Base-by-base conservation (phyloP, 1,140 invertebrate species). In the Heliconius nattereri region DNA sequence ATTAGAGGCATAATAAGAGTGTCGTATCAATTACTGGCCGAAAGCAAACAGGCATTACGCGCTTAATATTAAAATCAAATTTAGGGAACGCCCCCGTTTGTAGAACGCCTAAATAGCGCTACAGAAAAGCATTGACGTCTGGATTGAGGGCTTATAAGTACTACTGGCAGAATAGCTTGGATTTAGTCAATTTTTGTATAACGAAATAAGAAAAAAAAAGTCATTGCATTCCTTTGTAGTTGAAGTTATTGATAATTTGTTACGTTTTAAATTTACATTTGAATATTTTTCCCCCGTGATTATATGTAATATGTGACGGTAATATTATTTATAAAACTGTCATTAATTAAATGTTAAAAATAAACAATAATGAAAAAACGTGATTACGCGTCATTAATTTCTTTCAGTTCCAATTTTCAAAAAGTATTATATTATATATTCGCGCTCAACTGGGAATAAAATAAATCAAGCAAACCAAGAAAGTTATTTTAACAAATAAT, bases 41-140 rank as follows among this genome's bases (percentile, higher is more conserved):
- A 85, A 87, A 87, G 89, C 89, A 89, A 91, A 91, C 88, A 87
- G 87, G 87, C 80, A 91, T 92, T 93, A 93, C 83, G 86, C 85
- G 90, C 85, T 93, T 87, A 89, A 90, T 93, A 93, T 93, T 93
- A 93, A 93, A 93, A 93, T 91, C 90, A 87, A 91, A 92, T 93
- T 93, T 91, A 91, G 90, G 87, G 78, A 84, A 86, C 87, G 86
- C 84, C 86, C 85, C 81, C 79, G 81, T 79, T 84, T 78, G 79
- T 83, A 73, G 84, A 82, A 60, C 74, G 76, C 76, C 82, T 76
- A 84, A 83, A 82, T 76, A 84, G 79, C 78, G 81, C 49, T 71
- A 80, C 70, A 76, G 76, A 79, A 79, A 76, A 74, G 79, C 79
- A 73, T 80, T 73, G 76, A 84, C 73, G 80, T 84, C 80, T 86